Conservation (phyloP, 53 echinoderm and acorn worm genomes). For the Paelopatides confundens region DNA sequence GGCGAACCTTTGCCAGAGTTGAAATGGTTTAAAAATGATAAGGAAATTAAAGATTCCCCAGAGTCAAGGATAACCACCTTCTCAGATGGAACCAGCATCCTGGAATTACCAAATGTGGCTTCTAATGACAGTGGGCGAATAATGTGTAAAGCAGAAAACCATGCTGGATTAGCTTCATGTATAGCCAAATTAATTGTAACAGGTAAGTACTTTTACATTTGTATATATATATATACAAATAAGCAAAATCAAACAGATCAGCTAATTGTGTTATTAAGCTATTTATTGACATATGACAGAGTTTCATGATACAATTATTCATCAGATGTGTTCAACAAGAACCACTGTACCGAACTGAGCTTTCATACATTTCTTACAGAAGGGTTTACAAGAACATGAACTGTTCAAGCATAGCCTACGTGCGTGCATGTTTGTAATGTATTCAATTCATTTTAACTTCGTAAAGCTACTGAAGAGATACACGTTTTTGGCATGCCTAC, state of each 20-base stretch:
- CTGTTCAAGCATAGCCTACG: too few species aligned
- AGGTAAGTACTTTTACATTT: slow-evolving; percentile 69
- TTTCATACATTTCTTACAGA: too few species aligned
- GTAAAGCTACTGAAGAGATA: too few species aligned
- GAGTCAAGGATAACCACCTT: slow-evolving; percentile 67
- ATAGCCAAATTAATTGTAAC: slow-evolving; percentile 96
- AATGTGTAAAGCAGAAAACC: slow-evolving; percentile 94
- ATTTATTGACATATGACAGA: neutral
- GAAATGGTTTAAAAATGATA: slow-evolving; percentile 84
- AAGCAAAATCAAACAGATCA: neutral
- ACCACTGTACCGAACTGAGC: too few species aligned
- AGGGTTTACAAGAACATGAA: neutral
- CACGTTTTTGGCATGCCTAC: too few species aligned
- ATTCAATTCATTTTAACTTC: too few species aligned
- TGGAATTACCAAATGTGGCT: slow-evolving; percentile 74
- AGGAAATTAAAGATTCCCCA: slow-evolving; percentile 77
- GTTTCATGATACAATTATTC: neutral
- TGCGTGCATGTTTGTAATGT: too few species aligned
- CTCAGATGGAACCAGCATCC: slow-evolving; percentile 82
- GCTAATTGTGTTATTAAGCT: neutral
- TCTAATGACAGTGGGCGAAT: slow-evolving; percentile 83
- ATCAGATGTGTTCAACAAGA: too few species aligned
- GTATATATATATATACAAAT: too few species aligned
- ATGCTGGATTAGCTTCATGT: slow-evolving; percentile 95
- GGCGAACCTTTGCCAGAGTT: slow-evolving; percentile 88